Base-by-base conservation (phyloP, 2,113 vertebrate genomes). In the Rhodinocichla rosea region DNA sequence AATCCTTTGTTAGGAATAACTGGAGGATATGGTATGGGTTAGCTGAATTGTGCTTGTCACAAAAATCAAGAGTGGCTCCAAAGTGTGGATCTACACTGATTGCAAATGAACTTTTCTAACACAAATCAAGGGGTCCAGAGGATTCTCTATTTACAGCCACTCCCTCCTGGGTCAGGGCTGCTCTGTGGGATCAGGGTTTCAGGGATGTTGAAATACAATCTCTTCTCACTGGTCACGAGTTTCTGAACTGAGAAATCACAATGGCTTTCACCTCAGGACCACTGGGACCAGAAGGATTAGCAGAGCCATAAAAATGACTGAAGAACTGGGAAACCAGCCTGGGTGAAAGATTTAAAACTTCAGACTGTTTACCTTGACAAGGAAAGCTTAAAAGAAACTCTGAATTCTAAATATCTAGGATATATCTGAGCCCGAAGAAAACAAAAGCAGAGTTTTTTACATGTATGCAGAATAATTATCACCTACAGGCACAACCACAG, bases 191-290 rank as follows among this genome's bases (percentile, higher is more conserved):
- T 39, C 37, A 47, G 62, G 53, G 24, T 17, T 2, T 0, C 22
- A 28, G 71, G 8, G n/a, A 21, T 77, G 59, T 7, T 87, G 63
- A 91, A 92, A 86, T 59, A 53, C 59, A 83, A 35, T 19, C 37
- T 84, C 35, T 87, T 53, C 30, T 68, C 20, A 44, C 30, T 64
- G 39, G 18, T 52, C 53, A 56, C 49, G 35, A 82, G 49, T 42
- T 57, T 32, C 80, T 77, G 50, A 77, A 56, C n/a, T 77, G 55
- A 65, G 26, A 92, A 94, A 83, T 86, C 83, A 77, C 59, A 49
- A 8, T 7, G 35, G 42, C 11, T 94, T 81, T 86, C 64, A 74
- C n/a, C 50, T 77, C 59, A 40, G 86, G 44, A 90, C 30, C 28
- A 49, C 53, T 80, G 76, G 32, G 67, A 90, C 33, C 3, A 2